Conservation (phyloP, 2,797 vertebrate species). For the Chrosomus eos region DNA sequence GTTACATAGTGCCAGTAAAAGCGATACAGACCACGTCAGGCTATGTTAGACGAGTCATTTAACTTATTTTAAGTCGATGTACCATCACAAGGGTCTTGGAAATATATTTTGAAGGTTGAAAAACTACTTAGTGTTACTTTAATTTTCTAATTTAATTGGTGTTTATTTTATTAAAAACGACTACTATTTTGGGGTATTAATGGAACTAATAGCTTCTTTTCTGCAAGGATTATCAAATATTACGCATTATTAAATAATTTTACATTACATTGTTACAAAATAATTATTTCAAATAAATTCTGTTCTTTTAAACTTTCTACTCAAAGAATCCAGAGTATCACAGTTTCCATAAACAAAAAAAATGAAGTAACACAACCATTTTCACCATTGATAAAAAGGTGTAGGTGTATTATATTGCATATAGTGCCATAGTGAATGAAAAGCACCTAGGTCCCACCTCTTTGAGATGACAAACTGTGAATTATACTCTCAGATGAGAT, state of each 20-base stretch:
- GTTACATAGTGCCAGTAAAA: no score
- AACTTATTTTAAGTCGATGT: no score
- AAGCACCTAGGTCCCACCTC: constrained; percentile 11
- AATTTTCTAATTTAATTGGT: no score
- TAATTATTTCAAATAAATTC: neutral
- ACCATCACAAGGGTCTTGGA: no score
- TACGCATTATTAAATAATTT: neutral
- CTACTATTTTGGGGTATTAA: no score
- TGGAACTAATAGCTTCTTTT: neutral
- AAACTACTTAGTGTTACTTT: no score
- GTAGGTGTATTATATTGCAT: constrained; percentile 20
- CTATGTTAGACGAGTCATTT: no score
- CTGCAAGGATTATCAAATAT: neutral
- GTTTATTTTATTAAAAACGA: no score
- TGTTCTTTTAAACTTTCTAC: neutral
- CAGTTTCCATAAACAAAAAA: constrained; percentile 1
- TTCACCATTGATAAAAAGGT: neutral
- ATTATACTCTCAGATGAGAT: constrained; percentile 47
- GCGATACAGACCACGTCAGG: no score
- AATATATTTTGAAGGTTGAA: no score
- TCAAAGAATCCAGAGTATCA: neutral
- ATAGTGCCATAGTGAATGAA: constrained; percentile 32
- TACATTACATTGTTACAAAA: neutral
- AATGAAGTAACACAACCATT: neutral
- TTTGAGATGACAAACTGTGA: constrained; percentile 39